These are phyloP conservation scores for Hyles euphorbiae DNA, from an alignment of 1,140 invertebrate genomes.

Conservation along the genomic window DNA sequence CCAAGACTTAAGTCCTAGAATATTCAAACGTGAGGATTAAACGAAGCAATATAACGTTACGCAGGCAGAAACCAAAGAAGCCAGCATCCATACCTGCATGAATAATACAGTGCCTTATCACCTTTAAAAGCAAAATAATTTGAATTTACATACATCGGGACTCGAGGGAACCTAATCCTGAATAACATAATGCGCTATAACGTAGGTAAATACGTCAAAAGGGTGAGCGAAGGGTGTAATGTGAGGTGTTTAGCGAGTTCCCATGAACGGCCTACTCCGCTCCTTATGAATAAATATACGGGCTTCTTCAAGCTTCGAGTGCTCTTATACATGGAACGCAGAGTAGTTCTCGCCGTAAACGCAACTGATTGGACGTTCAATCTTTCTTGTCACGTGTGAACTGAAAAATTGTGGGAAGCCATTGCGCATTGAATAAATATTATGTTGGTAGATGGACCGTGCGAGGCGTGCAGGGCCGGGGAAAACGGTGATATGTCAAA, in stretches of 20 bases:
- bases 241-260: conserved; percentile 20
- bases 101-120: conserved; percentile 9
- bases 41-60: neutral
- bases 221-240: conserved; percentile 22
- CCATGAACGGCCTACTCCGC: conserved; percentile 8
- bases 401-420: conserved; percentile 48
- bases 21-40: too few species aligned
- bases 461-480: neutral
- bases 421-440: conserved; percentile 36
- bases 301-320: conserved; percentile 7
- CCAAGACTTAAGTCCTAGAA: too few species aligned
- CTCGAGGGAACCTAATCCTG: conserved; percentile 22
- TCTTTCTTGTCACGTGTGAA: conserved; percentile 40
- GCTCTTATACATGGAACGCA: conserved; percentile 23
- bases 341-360: conserved; percentile 15
- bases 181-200: conserved; percentile 26
- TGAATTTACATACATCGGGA: conserved; percentile 18
- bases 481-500: conserved; percentile 10
- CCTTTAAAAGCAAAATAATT: conserved; percentile 24
- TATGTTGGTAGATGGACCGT: neutral
- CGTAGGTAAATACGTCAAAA: conserved; percentile 22
- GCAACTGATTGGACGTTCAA: conserved; percentile 29
- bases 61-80: neutral
- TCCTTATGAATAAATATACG: conserved; percentile 25
- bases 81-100: neutral